A percentile compares a stretch with the other conserved stretches of the same genome.
These are phyloP conservation scores for Corythoichthys intestinalis DNA, from an alignment of 2,113 vertebrate genomes.

Conservation along the genomic window DNA sequence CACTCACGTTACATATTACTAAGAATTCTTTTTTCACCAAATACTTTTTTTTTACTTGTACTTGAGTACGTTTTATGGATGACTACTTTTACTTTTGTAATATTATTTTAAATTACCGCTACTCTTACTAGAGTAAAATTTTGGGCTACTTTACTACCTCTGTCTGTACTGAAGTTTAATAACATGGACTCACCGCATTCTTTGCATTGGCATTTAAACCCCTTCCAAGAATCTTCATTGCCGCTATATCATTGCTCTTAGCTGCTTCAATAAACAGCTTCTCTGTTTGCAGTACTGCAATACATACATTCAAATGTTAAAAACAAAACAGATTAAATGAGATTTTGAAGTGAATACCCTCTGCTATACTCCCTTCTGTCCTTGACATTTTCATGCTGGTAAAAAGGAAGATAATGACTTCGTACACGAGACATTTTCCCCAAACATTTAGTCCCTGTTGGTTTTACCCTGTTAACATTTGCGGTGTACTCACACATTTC, in stretches of 20 bases:
- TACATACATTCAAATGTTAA: slow-evolving; percentile 5
- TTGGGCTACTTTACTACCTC: too few relatives aligned
- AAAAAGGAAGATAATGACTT: background rate
- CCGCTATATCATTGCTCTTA: slow-evolving; percentile 80
- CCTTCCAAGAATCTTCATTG: slow-evolving; percentile 73
- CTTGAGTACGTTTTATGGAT: too few relatives aligned
- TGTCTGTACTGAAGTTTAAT: too few relatives aligned
- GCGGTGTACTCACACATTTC: slow-evolving; percentile 72
- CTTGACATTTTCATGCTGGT: too few relatives aligned
- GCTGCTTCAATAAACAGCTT: slow-evolving; percentile 82
- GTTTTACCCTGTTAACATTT: background rate
- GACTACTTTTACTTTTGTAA: too few relatives aligned
- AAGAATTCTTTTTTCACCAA: too few relatives aligned
- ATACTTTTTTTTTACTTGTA: too few relatives aligned
- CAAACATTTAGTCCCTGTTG: background rate
- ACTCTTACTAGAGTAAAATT: too few relatives aligned
- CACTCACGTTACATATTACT: too few relatives aligned
- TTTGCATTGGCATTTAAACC: slow-evolving; percentile 79
- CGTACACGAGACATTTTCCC: background rate
- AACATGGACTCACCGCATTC: slow-evolving; percentile 74
- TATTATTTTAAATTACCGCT: too few relatives aligned
- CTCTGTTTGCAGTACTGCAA: slow-evolving; percentile 79
- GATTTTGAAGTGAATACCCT: background rate
- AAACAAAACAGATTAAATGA: background rate
- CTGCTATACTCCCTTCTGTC: too few relatives aligned